These are phyloP conservation scores for Drosophila suboccidentalis DNA, from an alignment of 2,888 invertebrate species.

Conservation along the genomic window DNA sequence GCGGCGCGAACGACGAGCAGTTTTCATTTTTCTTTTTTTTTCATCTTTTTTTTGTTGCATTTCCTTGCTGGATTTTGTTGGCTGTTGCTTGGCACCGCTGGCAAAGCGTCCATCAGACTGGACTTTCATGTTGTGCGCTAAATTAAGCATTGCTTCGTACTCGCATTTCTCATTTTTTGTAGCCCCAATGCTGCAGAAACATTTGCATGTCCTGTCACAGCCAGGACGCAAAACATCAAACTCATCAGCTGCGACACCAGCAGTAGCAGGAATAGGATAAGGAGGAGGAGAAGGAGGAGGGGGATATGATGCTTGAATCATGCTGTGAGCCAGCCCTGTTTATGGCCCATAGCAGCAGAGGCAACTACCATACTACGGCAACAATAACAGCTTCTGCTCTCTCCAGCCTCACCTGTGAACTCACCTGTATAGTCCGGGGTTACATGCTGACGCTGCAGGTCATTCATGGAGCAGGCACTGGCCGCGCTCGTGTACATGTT, in stretches of 20 bases:
- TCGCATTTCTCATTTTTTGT: constrained; percentile 38
- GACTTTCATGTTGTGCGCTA: constrained; percentile 75
- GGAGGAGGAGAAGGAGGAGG: background rate
- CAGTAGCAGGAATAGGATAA: constrained; percentile 25
- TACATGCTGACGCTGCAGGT: constrained; percentile 86
- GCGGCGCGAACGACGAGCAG: constrained; percentile 58
- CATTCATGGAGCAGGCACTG: constrained; percentile 86
- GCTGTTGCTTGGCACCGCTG: constrained; percentile 27
- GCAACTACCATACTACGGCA: constrained; percentile 19
- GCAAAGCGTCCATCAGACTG: constrained; percentile 42
- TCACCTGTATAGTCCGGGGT: constrained; percentile 88
- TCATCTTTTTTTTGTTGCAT: no score
- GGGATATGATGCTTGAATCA: constrained; percentile 32
- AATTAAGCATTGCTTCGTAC: constrained; percentile 74
- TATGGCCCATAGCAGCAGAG: constrained; percentile 50
- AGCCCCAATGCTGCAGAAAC: constrained; percentile 49
- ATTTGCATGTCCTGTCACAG: constrained; percentile 81
- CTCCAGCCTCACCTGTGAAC: constrained; percentile 47
- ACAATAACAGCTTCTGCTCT: constrained; percentile 15
- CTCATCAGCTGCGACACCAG: constrained; percentile 75
- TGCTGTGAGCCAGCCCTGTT: constrained; percentile 52
- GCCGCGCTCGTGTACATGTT: constrained; percentile 86
- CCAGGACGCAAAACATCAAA: constrained; percentile 78
- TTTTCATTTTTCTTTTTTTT: constrained; percentile 17
- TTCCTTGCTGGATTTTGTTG: constrained; percentile 10